Base-by-base conservation (phyloP, 2,888 invertebrate species). In the Nomada fucata region DNA sequence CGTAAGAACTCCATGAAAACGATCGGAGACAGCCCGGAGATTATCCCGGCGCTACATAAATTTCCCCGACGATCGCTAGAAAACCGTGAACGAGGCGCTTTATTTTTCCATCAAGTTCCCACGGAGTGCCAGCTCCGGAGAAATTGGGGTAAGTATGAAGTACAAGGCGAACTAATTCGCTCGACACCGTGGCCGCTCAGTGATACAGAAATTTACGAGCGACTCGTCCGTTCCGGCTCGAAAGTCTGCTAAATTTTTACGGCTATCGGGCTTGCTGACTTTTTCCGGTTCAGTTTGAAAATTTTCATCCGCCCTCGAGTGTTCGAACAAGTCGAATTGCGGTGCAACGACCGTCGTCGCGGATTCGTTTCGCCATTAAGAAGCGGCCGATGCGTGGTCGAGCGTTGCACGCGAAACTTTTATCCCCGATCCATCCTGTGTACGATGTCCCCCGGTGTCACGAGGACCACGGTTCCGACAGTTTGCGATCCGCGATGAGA, bases 161-260 rank as follows among this genome's bases (percentile, higher is more conserved):
- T 20, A 36, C 26, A 61, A 57, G 67, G 23, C 20, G 18, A 29
- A 13, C 9, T 55, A 61, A 79, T 79, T 79, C 79, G 72, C 50
- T 55, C 71, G n/a, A 18, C 47, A 20, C 18, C 13, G n/a, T 42
- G n/a, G 59, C 11, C 10, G n/a, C 1, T 15, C 9, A 26, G 53
- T 44, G 69, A 60, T 79, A 55, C 50, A 26, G 60, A 47, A 78
- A 78, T 78, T 67, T 78, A 79, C 61, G 60, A 60, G 47, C 53
- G 52, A 15, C 18, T 53, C 60, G 65, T 55, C 70, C 53, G n/a
- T 71, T 60, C 15, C 23, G 1, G 7, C 23, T 15, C 65, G 60
- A 52, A 29, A 64, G 2, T 18, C 9, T 52, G 15, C 11, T 26
- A 29, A n/a, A 65, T 65, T 65, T 63, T 42, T 63, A 52, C 26